A percentile compares a stretch with the other conserved stretches of the same genome.
phyloP scores from a whole-genome alignment of 2,797 vertebrate species.

The Sciurus vulgaris region DNA sequence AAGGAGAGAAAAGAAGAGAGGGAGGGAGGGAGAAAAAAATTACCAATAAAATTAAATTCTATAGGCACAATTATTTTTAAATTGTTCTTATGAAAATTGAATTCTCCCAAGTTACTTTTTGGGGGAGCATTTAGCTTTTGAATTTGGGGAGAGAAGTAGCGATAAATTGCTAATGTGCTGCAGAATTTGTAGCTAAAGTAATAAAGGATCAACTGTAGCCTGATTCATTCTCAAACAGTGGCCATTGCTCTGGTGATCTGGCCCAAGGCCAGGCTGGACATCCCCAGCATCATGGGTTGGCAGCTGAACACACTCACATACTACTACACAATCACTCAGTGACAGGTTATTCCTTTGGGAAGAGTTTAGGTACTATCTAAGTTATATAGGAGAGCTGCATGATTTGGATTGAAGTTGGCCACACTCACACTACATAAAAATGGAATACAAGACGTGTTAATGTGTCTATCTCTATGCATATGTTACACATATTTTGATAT shows the following conservation, averaged over 20 bases:
- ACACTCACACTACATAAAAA: conserved; percentile 40
- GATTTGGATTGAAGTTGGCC: conserved; percentile 38
- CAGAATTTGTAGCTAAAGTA: not conserved
- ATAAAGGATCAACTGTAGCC: not conserved
- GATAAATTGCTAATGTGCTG: not conserved
- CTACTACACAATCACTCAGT: not conserved
- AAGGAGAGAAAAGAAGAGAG: too few species aligned
- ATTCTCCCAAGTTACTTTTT: not conserved
- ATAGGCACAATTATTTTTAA: not conserved
- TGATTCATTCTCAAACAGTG: not conserved
- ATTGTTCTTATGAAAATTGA: not conserved
- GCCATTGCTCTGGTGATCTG: not conserved
- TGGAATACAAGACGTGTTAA: conserved; percentile 44
- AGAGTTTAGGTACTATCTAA: not conserved
- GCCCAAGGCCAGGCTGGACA: not conserved
- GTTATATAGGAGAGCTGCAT: not conserved
- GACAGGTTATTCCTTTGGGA: not conserved
- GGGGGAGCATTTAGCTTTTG: not conserved
- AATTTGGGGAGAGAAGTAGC: not conserved
- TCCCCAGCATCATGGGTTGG: too few species aligned
- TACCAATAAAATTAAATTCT: not conserved
- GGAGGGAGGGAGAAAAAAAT: not conserved
- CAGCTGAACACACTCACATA: not conserved
- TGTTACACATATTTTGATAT: conserved; percentile 63
- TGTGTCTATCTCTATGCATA: conserved; percentile 58